Percentiles rank a stretch among this genome's conserved stretches.
phyloP scores from a whole-genome alignment of 2,888 invertebrate genomes.

The Metopia argyrocephala region DNA sequence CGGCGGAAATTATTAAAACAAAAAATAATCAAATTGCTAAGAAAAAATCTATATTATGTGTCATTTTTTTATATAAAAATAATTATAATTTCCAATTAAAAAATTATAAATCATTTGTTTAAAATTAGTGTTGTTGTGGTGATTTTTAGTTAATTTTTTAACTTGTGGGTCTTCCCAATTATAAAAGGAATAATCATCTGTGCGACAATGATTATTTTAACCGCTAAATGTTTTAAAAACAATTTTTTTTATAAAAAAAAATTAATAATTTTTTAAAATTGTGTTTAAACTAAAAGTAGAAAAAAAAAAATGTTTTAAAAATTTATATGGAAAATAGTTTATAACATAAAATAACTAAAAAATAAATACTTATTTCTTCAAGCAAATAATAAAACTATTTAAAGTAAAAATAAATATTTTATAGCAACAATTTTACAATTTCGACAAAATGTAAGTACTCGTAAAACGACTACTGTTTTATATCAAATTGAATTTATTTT shows the following conservation, averaged over 20 bases:
- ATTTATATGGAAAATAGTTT: not conserved
- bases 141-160: not conserved
- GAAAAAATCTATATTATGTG: too few species aligned
- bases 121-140: not conserved
- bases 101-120: conserved; percentile 5
- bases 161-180: not conserved
- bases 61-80: too few species aligned
- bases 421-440: conserved; percentile 6
- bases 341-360: not conserved
- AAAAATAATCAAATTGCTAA: too few species aligned
- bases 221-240: not conserved
- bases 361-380: not conserved
- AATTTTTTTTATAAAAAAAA: not conserved
- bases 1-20: not conserved
- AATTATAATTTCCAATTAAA: not conserved
- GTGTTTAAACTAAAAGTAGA: too few species aligned
- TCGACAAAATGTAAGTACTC: conserved; percentile 40
- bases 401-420: not conserved
- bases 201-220: not conserved
- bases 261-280: not conserved
- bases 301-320: not conserved
- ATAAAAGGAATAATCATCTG: not conserved
- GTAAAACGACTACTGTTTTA: not conserved
- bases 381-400: not conserved
- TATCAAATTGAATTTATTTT: not conserved